Evolutionary conservation across 2,888 invertebrate species (phyloP), one percentile per base, ranked within the genome.

Genomic region (Dolichopus griseipennis): DNA sequence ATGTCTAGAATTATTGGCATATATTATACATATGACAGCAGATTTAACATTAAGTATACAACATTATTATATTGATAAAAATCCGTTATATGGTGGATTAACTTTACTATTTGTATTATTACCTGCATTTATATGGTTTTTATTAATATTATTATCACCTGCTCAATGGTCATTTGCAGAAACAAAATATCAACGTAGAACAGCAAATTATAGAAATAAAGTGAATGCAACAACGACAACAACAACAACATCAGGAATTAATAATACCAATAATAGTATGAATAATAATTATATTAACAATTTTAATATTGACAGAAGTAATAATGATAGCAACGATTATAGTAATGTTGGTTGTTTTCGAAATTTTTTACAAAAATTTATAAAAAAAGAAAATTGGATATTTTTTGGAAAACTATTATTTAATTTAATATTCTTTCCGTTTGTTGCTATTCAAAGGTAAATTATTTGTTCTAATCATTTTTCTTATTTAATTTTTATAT

Each of bases 21-120:
- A 89, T 73, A 82, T 90, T 52, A 81, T 87, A 5, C 83, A 91
- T 67, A 86, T 90, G 61, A 85, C 88, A 21, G 85, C 85, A 63
- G 92, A 92, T 76, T 77, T 88, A 41, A 86, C 87, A 0, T 83
- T 91, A 2, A 84, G 88, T 66, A 83, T 84, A 70, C 86, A 88
- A 76, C 88, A 90, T 75, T 27, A 27, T 27, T 86, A 86, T 72
- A 81, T 81, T 21, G 85, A 86, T 73, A 83, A 83, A 6, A 85
- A 89, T 76, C 80, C 84, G 20, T 78, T 81, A 69, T 84, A 83
- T 76, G 85, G 81, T 2, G 77, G 79, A 52, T 75, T 83, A 12
- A 85, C 85, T 0, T 67, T 85, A 21, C 75, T 80, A 64, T 75
- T 85, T 61, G 78, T 85, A 72, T 81, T 83, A 65, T 74, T 85